Evolutionary conservation across 1,140 invertebrate genomes (phyloP).

Genomic region (Heliconius himera): DNA sequence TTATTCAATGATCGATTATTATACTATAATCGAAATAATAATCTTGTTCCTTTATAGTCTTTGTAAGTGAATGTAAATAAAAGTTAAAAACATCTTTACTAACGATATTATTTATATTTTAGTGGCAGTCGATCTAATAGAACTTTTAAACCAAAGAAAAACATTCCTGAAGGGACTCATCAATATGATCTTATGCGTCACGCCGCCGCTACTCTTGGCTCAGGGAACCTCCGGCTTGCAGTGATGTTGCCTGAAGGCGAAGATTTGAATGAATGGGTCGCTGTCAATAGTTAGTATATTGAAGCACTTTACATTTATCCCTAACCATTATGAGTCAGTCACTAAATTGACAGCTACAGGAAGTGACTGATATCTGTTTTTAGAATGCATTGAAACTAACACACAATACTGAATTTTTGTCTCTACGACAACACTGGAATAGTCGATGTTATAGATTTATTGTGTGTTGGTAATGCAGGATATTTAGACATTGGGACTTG

Average conservation of each 20-base stretch:
- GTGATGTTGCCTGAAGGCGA: slow-evolving; percentile 99
- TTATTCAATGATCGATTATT: neutral
- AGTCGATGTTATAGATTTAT: neutral
- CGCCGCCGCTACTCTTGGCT: slow-evolving; percentile 98
- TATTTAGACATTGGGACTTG: no score
- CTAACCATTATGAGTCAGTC: slow-evolving; percentile 12
- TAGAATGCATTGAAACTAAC: neutral
- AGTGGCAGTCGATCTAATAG: slow-evolving; percentile 95
- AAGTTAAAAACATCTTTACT: neutral
- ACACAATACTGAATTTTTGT: neutral
- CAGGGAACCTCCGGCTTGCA: slow-evolving; percentile 96
- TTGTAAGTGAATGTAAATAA: neutral
- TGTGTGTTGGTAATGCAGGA: no score
- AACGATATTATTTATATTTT: slow-evolving; percentile 41
- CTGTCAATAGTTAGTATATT: slow-evolving; percentile 95
- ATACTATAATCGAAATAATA: no score
- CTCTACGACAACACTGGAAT: neutral
- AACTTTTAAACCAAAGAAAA: slow-evolving; percentile 99
- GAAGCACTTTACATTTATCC: neutral
- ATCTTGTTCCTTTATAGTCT: no score
- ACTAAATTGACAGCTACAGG: slow-evolving; percentile 6
- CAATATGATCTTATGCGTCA: slow-evolving; percentile 99
- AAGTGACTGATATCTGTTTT: slow-evolving; percentile 18
- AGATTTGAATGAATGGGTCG: slow-evolving; percentile 99
- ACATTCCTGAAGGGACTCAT: slow-evolving; percentile 99